Evolutionary conservation across 2,888 invertebrate species (phyloP), one percentile per base, ranked within the genome.

Genomic region (Spisula subtruncata): DNA sequence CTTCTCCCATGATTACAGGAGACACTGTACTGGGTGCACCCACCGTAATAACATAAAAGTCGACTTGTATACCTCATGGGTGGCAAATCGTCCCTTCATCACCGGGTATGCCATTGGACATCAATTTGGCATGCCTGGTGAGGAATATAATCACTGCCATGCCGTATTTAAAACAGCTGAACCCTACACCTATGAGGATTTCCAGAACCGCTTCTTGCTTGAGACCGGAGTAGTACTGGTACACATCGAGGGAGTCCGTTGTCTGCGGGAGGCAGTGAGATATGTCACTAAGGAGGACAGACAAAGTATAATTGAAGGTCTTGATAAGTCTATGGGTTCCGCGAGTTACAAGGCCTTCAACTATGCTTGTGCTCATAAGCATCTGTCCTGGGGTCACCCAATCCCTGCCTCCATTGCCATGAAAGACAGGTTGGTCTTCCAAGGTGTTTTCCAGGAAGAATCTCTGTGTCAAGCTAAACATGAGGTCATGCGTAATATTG

Each of bases 251-350:
- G 35, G 79, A 35, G 35, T 79, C 1, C 10, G 32, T 5, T 35
- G 41, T 18, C 20, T 79, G 6, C 32, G 35, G 32, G 41, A 25
- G 10, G 32, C 35, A 5, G 41, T 79, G 0, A 32, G 79, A 20
- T 79, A 79, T 79, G 79, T 79, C 6, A 79, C 79, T 8, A 79
- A 79, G 35, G 79, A 79, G 41, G 79, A 79, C 32, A 25, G 35
- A 8, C 29, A 18, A 5, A 8, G 32, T 1, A 35, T 79, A 6
- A 79, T 79, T 35, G 35, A 32, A 35, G 79, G 79, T 35, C 18
- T 79, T 12, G 79, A 79, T 35, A 35, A 79, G 6, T 20, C 35
- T 4, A 18, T 79, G 29, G 79, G 35, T 0, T 35, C 35, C 4
- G 32, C 35, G 4, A 20, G 0, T 14, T 29, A 16, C 18, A 79